Evolutionary conservation across 2,797 vertebrate species (phyloP).

Genomic region (Adelosebastes latens): DNA sequence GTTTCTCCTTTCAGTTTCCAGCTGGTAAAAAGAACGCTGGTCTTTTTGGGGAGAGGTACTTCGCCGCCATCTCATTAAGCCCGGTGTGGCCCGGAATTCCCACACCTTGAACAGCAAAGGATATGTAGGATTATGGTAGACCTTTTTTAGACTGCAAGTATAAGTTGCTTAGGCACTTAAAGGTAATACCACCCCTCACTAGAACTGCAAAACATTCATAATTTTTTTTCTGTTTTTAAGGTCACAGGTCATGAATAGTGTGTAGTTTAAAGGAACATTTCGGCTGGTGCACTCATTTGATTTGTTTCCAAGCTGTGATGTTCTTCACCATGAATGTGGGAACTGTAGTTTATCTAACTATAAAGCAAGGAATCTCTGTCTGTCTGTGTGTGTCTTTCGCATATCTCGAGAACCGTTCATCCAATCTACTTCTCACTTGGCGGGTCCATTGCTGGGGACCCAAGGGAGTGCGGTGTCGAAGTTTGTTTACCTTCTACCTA

Average conservation of each 20-base stretch:
- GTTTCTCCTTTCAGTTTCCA: slow-evolving; percentile 1
- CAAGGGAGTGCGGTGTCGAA: too few species aligned
- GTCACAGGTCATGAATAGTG: neutral
- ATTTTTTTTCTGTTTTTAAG: neutral
- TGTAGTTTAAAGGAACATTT: neutral
- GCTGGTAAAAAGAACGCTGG: slow-evolving; percentile 5
- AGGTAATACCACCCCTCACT: neutral
- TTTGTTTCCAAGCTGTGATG: neutral
- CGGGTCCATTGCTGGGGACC: too few species aligned
- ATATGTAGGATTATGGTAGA: neutral
- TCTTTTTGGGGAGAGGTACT: neutral
- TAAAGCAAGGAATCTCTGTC: too few species aligned
- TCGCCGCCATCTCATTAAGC: neutral
- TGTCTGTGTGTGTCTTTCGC: too few species aligned
- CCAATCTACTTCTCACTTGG: too few species aligned
- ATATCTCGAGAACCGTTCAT: too few species aligned
- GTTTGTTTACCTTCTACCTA: slow-evolving; percentile 15
- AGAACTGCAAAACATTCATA: neutral
- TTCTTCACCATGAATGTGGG: neutral
- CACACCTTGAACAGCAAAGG: neutral
- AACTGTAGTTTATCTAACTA: neutral
- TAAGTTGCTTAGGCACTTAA: neutral
- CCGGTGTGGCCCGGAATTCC: neutral
- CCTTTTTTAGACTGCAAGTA: neutral
- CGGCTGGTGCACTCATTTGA: neutral